Conservation (phyloP, 2,797 vertebrate genomes). For the Poecile montanus region DNA sequence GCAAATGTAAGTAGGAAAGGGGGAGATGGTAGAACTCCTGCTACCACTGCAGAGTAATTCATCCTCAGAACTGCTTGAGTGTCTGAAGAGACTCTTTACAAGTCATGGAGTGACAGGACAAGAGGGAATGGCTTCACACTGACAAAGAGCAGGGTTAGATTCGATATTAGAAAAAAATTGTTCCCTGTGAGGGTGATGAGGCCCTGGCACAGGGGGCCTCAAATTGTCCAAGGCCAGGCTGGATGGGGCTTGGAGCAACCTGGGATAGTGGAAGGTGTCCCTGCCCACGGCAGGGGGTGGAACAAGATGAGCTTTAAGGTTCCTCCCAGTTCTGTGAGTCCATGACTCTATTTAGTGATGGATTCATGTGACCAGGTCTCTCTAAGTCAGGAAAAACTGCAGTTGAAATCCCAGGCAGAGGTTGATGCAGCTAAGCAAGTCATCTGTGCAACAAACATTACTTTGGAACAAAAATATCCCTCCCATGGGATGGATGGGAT, state of each 20-base stretch:
- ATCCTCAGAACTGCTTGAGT: neutral
- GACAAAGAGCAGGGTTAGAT: neutral
- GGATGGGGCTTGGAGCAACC: accelerated
- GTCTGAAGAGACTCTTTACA: neutral
- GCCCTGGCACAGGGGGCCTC: neutral
- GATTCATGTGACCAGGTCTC: neutral
- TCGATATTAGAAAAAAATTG: neutral
- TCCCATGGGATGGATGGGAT: neutral
- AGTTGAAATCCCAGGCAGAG: neutral
- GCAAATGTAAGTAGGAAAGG: neutral
- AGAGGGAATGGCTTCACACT: neutral
- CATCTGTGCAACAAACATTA: neutral
- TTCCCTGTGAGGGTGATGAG: accelerated
- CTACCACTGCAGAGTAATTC: neutral
- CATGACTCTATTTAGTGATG: neutral
- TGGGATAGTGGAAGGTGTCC: neutral
- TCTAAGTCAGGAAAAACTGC: neutral
- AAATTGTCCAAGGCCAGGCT: neutral
- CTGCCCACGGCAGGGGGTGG: neutral
- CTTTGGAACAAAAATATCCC: neutral
- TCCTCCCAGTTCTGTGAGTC: neutral
- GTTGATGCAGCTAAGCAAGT: neutral
- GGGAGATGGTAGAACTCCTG: neutral
- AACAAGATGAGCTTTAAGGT: neutral
- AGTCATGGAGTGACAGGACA: neutral